phyloP scores from a whole-genome alignment of 2,888 invertebrate species.

The Hypena proboscidalis region DNA sequence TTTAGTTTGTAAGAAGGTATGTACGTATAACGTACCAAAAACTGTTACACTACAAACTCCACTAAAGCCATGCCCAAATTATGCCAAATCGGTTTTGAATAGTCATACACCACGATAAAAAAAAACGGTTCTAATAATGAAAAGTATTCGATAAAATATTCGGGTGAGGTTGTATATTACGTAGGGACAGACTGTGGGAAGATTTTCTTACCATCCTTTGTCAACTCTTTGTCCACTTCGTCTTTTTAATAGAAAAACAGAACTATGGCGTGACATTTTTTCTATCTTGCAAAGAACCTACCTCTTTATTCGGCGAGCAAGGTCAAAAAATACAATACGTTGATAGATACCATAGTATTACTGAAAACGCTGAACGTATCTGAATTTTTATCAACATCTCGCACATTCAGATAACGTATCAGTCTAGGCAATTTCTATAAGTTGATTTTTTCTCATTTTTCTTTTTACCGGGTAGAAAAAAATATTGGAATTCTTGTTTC shows the following conservation, averaged over 20 bases:
- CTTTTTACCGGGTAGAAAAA: constrained; percentile 28
- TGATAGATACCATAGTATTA: constrained; percentile 14
- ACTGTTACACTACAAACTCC: too few species aligned
- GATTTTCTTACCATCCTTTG: constrained; percentile 9
- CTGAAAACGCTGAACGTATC: constrained; percentile 31
- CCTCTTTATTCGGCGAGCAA: constrained; percentile 8
- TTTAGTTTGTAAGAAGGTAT: too few species aligned
- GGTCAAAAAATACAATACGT: constrained; percentile 19
- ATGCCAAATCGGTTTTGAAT: too few species aligned
- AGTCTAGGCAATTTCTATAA: constrained; percentile 27
- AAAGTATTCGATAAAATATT: constrained; percentile 3
- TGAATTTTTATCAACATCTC: constrained; percentile 29
- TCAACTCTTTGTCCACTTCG: constrained; percentile 10
- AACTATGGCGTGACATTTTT: constrained; percentile 19
- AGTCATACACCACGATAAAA: too few species aligned
- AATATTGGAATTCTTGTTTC: constrained; percentile 25
- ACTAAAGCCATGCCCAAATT: too few species aligned
- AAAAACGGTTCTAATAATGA: too few species aligned
- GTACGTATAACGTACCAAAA: too few species aligned
- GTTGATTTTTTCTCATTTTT: constrained; percentile 17
- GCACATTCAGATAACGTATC: constrained; percentile 24
- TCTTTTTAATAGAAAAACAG: constrained; percentile 13
- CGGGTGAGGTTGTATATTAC: constrained; percentile 4
- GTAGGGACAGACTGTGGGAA: constrained; percentile 2
- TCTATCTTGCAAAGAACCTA: constrained; percentile 1